Evolutionary conservation across 2,888 invertebrate genomes (phyloP), one percentile per base, ranked within the genome.

Genomic region (Theristus sp.): DNA sequence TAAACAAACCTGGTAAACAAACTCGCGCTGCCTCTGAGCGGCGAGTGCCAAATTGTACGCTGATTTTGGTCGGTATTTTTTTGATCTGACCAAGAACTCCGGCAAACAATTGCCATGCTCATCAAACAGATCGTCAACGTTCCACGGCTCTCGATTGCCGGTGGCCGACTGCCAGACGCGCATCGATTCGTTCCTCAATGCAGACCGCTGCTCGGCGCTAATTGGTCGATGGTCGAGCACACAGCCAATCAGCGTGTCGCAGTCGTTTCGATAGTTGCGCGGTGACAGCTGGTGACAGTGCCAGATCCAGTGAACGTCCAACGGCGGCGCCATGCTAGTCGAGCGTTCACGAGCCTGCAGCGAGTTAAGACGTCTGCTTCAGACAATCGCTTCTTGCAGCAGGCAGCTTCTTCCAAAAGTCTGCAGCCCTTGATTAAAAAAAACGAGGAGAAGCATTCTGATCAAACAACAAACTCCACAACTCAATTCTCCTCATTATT

Each of bases 1-100:
- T n/a, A n/a, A n/a, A n/a, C n/a, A n/a, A n/a, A n/a, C n/a, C 68
- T 79, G 78, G 68, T 78, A 78, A 64, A 73, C 76, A 68, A 78
- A 78, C 49, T 74, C 74, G 60, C 73, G 67, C 66, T 78, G 78
- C 55, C 78, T 66, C 53, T 69, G 67, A 2, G 75, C 74, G n/a
- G 78, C 76, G 27, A 66, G 69, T 30, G 69, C 69, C 24, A 78
- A 67, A 64, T 78, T 71, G 64, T 78, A 79, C 25, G 68, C 61
- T 62, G 65, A 71, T 59, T 67, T 67, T 31, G 66, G 64, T 28
- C 57, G 61, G 63, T 72, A 70, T 69, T 24, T 64, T n/a, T 38
- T 6, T 13, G 38, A 13, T n/a, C n/a, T n/a, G n/a, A n/a, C n/a
- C n/a, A n/a, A n/a, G n/a, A n/a, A n/a, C n/a, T n/a, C n/a, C n/a